Evolutionary conservation across 2,888 invertebrate genomes (phyloP), one percentile per base, ranked within the genome.

Genomic region (Pyrgus malvae): DNA sequence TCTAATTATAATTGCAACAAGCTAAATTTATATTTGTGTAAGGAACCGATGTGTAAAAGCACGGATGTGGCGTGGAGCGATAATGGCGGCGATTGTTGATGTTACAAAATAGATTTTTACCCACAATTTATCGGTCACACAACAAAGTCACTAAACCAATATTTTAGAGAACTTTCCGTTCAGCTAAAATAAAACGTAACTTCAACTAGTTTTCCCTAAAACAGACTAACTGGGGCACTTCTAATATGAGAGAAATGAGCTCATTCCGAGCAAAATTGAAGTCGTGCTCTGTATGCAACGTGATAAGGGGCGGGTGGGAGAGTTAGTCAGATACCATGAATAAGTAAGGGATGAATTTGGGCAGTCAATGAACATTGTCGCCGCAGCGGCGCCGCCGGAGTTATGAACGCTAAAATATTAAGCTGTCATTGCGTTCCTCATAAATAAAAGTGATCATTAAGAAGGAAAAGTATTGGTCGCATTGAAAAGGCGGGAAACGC

Each of bases 231-330:
- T 37, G 45, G 40, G 63, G 64, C 68, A 67, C 58, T 68, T 63
- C 68, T 71, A 71, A 66, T 58, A 60, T 62, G 48, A 63, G 51
- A 58, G 59, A 67, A 67, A 73, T 61, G 71, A 69, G 65, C 67
- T 58, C 69, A 76, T 74, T 74, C 69, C 71, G 72, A 68, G 68
- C 62, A 65, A 74, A 74, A 77, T 78, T 75, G 72, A 70, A 74
- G 72, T 72, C 73, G 75, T 75, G 74, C 70, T 74, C 72, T 68
- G 75, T 77, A 69, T 77, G 75, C 72, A 70, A 66, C 75, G 68
- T 69, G 70, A 76, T 74, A 75, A 72, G 73, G 72, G 74, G 69
- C 68, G 68, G 68, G 59, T 62, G 62, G 67, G 62, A 57, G 61
- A 56, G 68, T 63, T 63, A 67, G 70, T 64, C 70, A 67, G 68